Evolutionary conservation across 2,888 invertebrate genomes (phyloP).

Genomic region (Gandaritis pyraliata): DNA sequence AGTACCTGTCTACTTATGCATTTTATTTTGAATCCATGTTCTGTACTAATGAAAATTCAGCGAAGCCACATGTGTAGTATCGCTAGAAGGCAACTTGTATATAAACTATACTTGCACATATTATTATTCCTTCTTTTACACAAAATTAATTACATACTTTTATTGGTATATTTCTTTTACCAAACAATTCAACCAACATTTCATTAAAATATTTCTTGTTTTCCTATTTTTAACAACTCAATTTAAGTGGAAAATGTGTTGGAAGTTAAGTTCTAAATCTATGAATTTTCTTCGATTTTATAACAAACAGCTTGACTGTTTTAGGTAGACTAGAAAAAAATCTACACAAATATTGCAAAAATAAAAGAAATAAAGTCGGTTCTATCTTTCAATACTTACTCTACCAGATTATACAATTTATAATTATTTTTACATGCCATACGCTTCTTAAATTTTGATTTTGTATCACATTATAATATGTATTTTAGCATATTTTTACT

Average conservation of each 20-base stretch:
- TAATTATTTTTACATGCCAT: slow-evolving; percentile 59
- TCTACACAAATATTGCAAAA: slow-evolving; percentile 45
- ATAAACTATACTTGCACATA: slow-evolving; percentile 31
- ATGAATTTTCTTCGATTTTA: not conserved
- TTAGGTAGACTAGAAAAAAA: slow-evolving; percentile 60
- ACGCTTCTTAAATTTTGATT: slow-evolving; percentile 51
- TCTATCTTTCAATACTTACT: slow-evolving; percentile 38
- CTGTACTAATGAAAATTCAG: slow-evolving; percentile 26
- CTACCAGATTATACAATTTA: slow-evolving; percentile 56
- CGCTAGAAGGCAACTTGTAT: slow-evolving; percentile 68
- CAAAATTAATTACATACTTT: not conserved
- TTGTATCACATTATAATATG: slow-evolving; percentile 54
- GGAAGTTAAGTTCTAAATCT: too few relatives aligned
- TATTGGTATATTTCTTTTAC: too few relatives aligned
- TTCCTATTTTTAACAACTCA: not conserved
- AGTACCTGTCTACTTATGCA: too few relatives aligned
- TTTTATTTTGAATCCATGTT: slow-evolving; percentile 24
- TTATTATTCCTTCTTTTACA: not conserved
- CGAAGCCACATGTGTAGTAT: slow-evolving; percentile 55
- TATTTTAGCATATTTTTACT: slow-evolving; percentile 41
- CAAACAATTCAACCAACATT: not conserved
- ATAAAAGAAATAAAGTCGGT: slow-evolving; percentile 32
- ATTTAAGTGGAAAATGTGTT: not conserved
- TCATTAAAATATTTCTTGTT: not conserved
- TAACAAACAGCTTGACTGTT: slow-evolving; percentile 41